Conservation (phyloP, 1,140 invertebrate genomes). For the Fopius arisanus region DNA sequence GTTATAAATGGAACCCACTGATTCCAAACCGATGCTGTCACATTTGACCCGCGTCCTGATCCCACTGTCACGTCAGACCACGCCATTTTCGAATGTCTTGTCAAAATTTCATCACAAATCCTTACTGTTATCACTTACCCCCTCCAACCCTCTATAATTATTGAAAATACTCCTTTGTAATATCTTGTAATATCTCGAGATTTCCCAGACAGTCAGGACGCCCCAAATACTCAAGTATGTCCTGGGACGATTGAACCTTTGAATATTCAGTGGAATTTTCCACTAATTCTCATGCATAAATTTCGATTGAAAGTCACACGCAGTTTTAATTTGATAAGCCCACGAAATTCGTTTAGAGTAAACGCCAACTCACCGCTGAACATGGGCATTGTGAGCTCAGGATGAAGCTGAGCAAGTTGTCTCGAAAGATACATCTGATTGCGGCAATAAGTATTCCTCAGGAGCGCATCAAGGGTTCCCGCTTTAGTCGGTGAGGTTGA, state of each 20-base stretch:
- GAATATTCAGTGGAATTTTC: neutral
- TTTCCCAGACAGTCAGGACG: too few relatives aligned
- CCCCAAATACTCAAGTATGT: too few relatives aligned
- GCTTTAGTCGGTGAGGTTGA: conserved; percentile 55
- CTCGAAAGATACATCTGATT: conserved; percentile 91
- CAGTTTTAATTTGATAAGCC: neutral
- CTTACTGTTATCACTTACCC: neutral
- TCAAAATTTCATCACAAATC: neutral
- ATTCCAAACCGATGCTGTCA: conserved; percentile 20
- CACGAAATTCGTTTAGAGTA: neutral
- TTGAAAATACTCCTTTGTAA: too few relatives aligned
- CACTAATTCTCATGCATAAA: neutral
- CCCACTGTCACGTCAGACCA: conserved; percentile 20
- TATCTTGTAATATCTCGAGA: too few relatives aligned
- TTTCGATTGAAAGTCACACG: neutral
- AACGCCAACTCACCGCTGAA: conserved; percentile 83
- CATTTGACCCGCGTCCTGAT: neutral
- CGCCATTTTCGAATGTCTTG: neutral
- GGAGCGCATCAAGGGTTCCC: conserved; percentile 81
- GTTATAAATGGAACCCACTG: conserved; percentile 13
- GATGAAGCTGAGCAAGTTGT: conserved; percentile 91
- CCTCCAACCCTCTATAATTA: too few relatives aligned
- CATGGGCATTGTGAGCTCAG: conserved; percentile 98
- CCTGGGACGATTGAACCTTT: too few relatives aligned
- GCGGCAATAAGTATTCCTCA: conserved; percentile 88